Evolutionary conservation across 2,113 vertebrate species (phyloP).

Genomic region (Asarcornis scutulata): DNA sequence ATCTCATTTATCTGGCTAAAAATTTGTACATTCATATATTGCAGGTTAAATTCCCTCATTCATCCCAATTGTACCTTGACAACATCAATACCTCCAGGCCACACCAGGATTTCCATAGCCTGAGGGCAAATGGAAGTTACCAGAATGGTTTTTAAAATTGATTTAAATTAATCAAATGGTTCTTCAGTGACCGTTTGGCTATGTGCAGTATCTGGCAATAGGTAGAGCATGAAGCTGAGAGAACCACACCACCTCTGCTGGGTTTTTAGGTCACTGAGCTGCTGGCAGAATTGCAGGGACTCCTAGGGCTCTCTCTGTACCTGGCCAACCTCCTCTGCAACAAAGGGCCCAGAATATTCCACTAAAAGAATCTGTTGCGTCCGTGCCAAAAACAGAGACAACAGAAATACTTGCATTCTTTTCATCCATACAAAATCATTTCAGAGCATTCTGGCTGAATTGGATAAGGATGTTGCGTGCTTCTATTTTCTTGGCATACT

Average conservation of each 20-base stretch:
- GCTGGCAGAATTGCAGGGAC: not conserved
- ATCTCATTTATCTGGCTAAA: not conserved
- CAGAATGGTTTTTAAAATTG: not conserved
- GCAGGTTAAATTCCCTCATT: not conserved
- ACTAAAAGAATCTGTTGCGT: not conserved
- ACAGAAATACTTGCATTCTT: not conserved
- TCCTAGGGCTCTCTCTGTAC: not conserved
- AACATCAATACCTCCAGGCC: not conserved
- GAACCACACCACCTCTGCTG: not conserved
- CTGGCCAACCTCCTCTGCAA: not conserved
- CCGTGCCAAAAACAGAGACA: not conserved
- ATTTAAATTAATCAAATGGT: not conserved
- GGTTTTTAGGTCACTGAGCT: not conserved
- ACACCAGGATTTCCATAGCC: not conserved
- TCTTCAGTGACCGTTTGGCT: not conserved
- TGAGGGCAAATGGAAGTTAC: not conserved
- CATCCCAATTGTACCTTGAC: not conserved
- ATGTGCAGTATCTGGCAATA: rapidly evolving
- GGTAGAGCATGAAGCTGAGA: not conserved
- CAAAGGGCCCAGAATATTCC: not conserved
- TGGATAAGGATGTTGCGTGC: not conserved
- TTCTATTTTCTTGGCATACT: not conserved
- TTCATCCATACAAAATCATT: not conserved
- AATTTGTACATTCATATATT: not conserved
- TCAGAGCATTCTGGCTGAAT: not conserved